Base-by-base conservation (phyloP, 2,888 invertebrate genomes). In the Pristionchus maxplancki region DNA sequence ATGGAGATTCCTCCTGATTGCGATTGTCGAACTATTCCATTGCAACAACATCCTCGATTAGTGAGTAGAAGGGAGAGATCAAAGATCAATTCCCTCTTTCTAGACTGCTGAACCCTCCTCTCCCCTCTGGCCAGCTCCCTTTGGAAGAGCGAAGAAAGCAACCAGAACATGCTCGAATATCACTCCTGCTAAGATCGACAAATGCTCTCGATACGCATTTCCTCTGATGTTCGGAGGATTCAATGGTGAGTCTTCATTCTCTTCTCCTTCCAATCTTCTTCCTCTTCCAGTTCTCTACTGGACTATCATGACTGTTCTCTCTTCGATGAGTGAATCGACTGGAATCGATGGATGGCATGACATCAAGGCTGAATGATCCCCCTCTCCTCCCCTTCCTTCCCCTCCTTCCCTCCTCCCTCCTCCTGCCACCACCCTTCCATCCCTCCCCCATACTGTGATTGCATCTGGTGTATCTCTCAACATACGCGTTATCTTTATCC, bases 121-220 rank as follows among this genome's bases (percentile, higher is more conserved):
- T 48, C 91, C 92, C n/a, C 67, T 93, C 37, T 93, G 93, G 93
- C 93, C 93, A 13, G 93, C 93, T 31, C 93, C 93, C 15, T 93
- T 93, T 88, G 92, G 91, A 9, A 78, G 89, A 48, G 91, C 92
- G 13, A 93, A 92, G 86, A 93, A 91, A 74, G 87, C 89, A 20
- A 82, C 86, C 1, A 53, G 81, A 8, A 88, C 88, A 5, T 88
- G 83, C 53, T n/a, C 44, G 3, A 84, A 83, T 71, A 78, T 88
- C 20, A 88, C 88, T 5, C 98, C 98, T 89, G 98, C 98, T 95
- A 98, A 98, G 96, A 99, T 99, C 96, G 99, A 99, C 96, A 98
- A 98, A 96, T 98, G 98, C 95, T 98, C 98, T 90, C 97, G 99
- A 95, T 97, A 98, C 95, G 97, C 98, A 95, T 99, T 99, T 95